Evolutionary conservation across 1,140 invertebrate species (phyloP).

Genomic region (Druon quercuslanigerum): DNA sequence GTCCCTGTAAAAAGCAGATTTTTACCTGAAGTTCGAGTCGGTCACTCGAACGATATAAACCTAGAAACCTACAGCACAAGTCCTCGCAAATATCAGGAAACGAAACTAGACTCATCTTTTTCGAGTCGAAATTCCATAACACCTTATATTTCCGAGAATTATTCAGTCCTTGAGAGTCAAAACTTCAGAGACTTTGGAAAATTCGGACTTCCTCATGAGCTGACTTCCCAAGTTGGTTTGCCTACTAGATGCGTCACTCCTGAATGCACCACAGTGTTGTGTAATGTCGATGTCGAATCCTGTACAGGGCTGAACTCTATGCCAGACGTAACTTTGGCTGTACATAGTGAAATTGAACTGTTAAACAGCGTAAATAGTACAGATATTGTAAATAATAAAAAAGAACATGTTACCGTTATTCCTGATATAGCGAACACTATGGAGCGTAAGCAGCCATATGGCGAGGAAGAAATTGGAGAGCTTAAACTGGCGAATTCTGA

Average conservation of each 20-base stretch:
- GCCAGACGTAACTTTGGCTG: slow-evolving; percentile 71
- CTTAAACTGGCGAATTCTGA: slow-evolving; percentile 47
- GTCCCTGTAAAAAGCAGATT: slow-evolving; percentile 52
- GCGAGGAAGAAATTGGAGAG: slow-evolving; percentile 68
- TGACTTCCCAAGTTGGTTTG: slow-evolving; percentile 33
- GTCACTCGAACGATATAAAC: slow-evolving; percentile 67
- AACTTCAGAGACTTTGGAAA: slow-evolving; percentile 52
- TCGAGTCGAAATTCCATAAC: slow-evolving; percentile 28
- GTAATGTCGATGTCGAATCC: slow-evolving; percentile 68
- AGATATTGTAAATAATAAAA: slow-evolving; percentile 23
- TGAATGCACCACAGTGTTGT: slow-evolving; percentile 61
- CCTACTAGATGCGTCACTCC: slow-evolving; percentile 33
- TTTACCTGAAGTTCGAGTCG: slow-evolving; percentile 65
- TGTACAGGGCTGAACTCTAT: slow-evolving; percentile 59
- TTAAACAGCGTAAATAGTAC: slow-evolving; percentile 26
- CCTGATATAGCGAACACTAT: slow-evolving; percentile 71
- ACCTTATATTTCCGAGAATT: slow-evolving; percentile 44
- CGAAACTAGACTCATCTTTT: slow-evolving; percentile 48
- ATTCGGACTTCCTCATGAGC: slow-evolving; percentile 2
- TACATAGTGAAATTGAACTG: slow-evolving; percentile 57
- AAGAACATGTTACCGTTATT: slow-evolving; percentile 60
- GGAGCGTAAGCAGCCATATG: slow-evolving; percentile 70
- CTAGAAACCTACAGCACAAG: slow-evolving; percentile 70
- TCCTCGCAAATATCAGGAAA: slow-evolving; percentile 68
- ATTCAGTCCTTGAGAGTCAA: slow-evolving; percentile 49